A percentile compares a stretch with the other conserved stretches of the same genome.
Evolutionary conservation across 2,113 vertebrate genomes (phyloP).

Genomic region (Hyaena hyaena): DNA sequence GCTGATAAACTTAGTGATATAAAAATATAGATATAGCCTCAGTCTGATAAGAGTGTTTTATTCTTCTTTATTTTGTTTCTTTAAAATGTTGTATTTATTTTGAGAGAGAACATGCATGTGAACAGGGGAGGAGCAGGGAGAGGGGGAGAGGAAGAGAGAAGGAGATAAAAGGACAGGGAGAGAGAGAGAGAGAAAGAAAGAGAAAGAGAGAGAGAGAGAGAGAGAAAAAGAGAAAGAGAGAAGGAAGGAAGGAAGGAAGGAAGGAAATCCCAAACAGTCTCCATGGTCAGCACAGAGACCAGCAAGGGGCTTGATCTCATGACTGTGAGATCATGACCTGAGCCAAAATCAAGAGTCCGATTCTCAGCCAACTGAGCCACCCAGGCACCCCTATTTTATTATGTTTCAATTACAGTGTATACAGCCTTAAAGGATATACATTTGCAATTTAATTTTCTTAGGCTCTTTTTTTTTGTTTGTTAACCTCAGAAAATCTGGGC

Average conservation of each 20-base stretch:
- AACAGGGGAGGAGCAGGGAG: background rate
- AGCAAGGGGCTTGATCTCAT: background rate
- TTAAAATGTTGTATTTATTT: background rate
- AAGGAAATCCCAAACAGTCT: background rate
- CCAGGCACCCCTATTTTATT: background rate
- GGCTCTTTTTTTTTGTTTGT: background rate
- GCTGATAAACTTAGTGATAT: background rate
- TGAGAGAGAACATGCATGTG: background rate
- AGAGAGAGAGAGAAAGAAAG: no score
- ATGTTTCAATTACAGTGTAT: background rate
- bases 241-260: no score
- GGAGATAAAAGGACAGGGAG: no score
- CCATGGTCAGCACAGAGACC: background rate
- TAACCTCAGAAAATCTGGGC: background rate
- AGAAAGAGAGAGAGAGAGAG: no score
- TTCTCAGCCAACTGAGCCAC: background rate
- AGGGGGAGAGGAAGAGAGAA: no score
- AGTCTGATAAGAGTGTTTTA: background rate
- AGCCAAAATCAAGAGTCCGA: background rate
- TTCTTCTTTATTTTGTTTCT: background rate
- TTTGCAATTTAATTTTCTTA: background rate
- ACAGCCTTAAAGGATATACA: background rate
- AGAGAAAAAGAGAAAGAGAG: rapidly evolving
- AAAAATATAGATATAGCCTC: background rate
- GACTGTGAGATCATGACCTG: background rate